These are phyloP conservation scores for Hermaeophaga mercurialis DNA, from an alignment of 2,888 invertebrate species.

Conservation along the genomic window DNA sequence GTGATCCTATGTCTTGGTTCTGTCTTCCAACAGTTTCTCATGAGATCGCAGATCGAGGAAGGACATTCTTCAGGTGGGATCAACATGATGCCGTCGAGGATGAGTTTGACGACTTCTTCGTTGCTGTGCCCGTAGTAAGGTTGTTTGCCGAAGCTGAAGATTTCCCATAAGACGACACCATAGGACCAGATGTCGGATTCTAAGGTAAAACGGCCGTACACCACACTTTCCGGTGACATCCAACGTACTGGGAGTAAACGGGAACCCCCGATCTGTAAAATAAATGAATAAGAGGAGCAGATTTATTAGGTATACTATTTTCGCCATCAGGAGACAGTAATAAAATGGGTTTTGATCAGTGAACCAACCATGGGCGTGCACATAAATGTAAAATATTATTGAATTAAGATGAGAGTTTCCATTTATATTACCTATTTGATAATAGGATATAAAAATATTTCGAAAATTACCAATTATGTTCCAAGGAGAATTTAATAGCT, in stretches of 20 bases:
- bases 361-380: too few relatives aligned
- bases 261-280: conserved; percentile 72
- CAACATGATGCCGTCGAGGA: conserved; percentile 78
- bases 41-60: conserved; percentile 71
- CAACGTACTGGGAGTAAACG: conserved; percentile 88
- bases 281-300: too few relatives aligned
- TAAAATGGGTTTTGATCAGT: too few relatives aligned
- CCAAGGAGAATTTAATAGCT: too few relatives aligned
- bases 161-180: conserved; percentile 93
- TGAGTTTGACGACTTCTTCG: conserved; percentile 81
- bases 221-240: conserved; percentile 94
- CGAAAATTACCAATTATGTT: too few relatives aligned
- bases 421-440: too few relatives aligned
- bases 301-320: too few relatives aligned
- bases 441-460: too few relatives aligned
- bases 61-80: conserved; percentile 82
- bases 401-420: too few relatives aligned
- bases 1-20: conserved; percentile 78
- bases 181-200: conserved; percentile 95
- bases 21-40: conserved; percentile 81
- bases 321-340: too few relatives aligned
- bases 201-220: conserved; percentile 86
- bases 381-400: too few relatives aligned
- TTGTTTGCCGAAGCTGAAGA: conserved; percentile 89
- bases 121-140: conserved; percentile 92